These are phyloP conservation scores for Platysternon megacephalum DNA, from an alignment of 2,113 vertebrate genomes.

Conservation along the genomic window DNA sequence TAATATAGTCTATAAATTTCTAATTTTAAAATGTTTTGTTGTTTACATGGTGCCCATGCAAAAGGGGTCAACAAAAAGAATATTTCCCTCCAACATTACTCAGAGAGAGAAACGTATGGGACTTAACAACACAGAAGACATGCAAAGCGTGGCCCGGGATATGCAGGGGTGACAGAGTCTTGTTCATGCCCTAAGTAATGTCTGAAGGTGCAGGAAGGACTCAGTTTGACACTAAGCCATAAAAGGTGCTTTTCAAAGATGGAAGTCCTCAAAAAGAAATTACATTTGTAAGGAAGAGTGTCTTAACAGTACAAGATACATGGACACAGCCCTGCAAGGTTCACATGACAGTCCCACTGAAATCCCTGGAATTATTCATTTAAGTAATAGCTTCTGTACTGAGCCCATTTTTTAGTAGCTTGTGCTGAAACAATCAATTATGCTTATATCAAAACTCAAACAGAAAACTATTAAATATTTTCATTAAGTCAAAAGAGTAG, in stretches of 20 bases:
- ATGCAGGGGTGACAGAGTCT: neutral
- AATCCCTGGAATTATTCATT: neutral
- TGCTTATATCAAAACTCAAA: neutral
- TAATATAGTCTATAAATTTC: neutral
- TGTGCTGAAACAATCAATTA: neutral
- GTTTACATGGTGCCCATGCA: neutral
- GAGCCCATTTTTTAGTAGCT: fast-evolving
- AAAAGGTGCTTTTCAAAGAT: neutral
- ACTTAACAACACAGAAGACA: neutral
- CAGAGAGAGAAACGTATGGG: neutral
- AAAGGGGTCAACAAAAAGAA: neutral
- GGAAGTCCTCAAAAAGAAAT: neutral
- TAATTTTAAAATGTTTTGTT: neutral
- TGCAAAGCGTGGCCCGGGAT: neutral
- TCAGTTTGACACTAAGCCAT: fast-evolving
- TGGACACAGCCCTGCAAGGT: neutral
- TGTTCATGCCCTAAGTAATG: neutral
- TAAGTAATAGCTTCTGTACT: neutral
- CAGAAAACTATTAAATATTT: neutral
- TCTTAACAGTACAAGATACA: neutral
- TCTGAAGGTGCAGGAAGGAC: fast-evolving
- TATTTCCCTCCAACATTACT: neutral
- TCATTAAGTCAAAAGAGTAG: neutral
- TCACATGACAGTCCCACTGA: neutral
- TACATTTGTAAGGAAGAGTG: neutral